Evolutionary conservation across 2,113 vertebrate species (phyloP), one percentile per base, ranked within the genome.

Genomic region (Chascanopsetta lugubris): DNA sequence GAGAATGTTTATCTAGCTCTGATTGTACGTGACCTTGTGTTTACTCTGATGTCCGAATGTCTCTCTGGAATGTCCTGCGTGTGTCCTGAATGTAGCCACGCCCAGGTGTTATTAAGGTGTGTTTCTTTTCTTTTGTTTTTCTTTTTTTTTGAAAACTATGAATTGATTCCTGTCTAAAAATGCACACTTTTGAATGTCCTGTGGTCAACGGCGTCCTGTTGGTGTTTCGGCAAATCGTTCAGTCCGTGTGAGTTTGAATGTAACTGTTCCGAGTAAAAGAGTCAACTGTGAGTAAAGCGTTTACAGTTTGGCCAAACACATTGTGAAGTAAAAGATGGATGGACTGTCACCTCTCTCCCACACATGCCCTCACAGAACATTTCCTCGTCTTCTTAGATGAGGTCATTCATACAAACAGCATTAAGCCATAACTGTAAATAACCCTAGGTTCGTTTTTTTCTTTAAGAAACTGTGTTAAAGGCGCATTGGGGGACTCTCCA

Each of bases 351-450:
- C 43, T 56, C 24, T 32, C 26, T 43, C 34, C 36, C 21, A 36
- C 63, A 21, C 48, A 24, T 1, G 13, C 15, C 34, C 34, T 13
- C 34, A 5, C 34, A 38, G 5, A 38, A 15, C 34, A 42, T 42
- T 50, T 72, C 53, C 49, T 59, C 40, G 8, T 10, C 1, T 75
- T 63, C 59, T 38, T 61, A 47, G 32, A 64, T 26, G 42, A 48
- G 34, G 36, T 25, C 25, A 47, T 77, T 75, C 38, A 50, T 50
- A 26, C 32, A 46, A 30, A 61, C 61, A 74, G 90, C 85, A 88
- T 86, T 85, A 73, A 64, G 29, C 47, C 74, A 67, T 72, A 40
- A 34, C 38, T 90, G 85, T 86, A 71, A 72, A 77, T n/a, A n/a
- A n/a, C n/a, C n/a, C n/a, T n/a, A n/a, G n/a, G n/a, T n/a, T n/a